Evolutionary conservation across 2,888 invertebrate genomes (phyloP).

Genomic region (Parnassius apollo): DNA sequence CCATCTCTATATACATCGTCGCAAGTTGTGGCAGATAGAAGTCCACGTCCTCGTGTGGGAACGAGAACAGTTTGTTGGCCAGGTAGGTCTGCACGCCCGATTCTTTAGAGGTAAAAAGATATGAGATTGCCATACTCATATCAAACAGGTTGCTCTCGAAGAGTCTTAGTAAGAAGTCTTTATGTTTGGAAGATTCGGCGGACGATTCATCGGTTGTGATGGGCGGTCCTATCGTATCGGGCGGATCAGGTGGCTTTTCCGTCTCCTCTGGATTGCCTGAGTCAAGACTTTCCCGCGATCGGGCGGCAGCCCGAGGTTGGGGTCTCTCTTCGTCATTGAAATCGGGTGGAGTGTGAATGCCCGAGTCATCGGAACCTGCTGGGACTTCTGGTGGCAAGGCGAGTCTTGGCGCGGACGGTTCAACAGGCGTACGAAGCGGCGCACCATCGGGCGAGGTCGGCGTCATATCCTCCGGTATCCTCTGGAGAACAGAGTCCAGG

Average conservation of each 20-base stretch:
- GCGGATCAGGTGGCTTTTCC: slow-evolving; percentile 74
- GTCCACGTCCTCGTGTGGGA: slow-evolving; percentile 95
- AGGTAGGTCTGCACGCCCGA: slow-evolving; percentile 98
- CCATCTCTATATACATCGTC: slow-evolving; percentile 99
- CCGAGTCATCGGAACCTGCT: slow-evolving; percentile 89
- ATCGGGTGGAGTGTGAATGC: slow-evolving; percentile 80
- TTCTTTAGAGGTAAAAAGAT: slow-evolving; percentile 98
- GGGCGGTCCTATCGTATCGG: slow-evolving; percentile 52
- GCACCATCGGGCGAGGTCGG: slow-evolving; percentile 72
- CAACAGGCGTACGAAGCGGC: slow-evolving; percentile 62
- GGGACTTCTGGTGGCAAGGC: slow-evolving; percentile 73
- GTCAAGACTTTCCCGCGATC: slow-evolving; percentile 88
- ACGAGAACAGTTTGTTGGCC: slow-evolving; percentile 98
- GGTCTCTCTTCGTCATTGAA: slow-evolving; percentile 77
- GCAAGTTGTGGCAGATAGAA: slow-evolving; percentile 98
- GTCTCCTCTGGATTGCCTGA: slow-evolving; percentile 84
- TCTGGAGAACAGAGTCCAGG: slow-evolving; percentile 92
- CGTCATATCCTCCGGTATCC: slow-evolving; percentile 92
- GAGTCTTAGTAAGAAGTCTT: slow-evolving; percentile 90
- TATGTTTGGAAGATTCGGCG: slow-evolving; percentile 71
- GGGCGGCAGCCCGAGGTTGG: slow-evolving; percentile 71
- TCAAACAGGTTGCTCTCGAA: slow-evolving; percentile 98
- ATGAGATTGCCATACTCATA: slow-evolving; percentile 98
- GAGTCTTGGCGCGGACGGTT: slow-evolving; percentile 80
- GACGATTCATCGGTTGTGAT: slow-evolving; percentile 56